A percentile compares a stretch with the other conserved stretches of the same genome.
These are phyloP conservation scores for Sebastes oblongus DNA, from an alignment of 2,797 vertebrate species.

Conservation along the genomic window DNA sequence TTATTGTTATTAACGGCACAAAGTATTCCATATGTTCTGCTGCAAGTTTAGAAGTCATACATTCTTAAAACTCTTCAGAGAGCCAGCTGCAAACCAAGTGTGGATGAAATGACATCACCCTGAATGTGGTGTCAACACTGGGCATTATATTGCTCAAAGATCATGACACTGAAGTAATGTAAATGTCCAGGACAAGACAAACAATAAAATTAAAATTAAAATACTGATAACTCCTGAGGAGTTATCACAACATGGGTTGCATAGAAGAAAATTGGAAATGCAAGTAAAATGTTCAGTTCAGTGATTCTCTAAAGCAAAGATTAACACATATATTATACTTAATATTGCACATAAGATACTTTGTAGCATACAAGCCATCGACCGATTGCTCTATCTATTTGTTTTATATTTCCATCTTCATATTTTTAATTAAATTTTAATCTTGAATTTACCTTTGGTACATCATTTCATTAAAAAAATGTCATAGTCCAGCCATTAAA, in stretches of 20 bases:
- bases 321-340: background rate
- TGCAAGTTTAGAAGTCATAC: constrained; percentile 8
- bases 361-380: background rate
- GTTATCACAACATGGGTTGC: background rate
- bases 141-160: background rate
- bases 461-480: background rate
- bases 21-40: constrained; percentile 27
- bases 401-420: background rate
- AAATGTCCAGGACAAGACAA: too few species aligned
- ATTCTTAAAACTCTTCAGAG: background rate
- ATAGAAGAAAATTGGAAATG: background rate
- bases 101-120: background rate
- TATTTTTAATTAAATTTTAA: background rate
- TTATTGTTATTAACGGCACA: constrained; percentile 32
- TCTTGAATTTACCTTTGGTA: background rate
- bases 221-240: background rate
- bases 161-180: background rate
- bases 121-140: background rate
- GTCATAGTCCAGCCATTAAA: background rate
- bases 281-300: background rate
- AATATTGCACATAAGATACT: background rate
- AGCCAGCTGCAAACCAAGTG: background rate
- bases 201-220: background rate
- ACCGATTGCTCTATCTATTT: background rate
- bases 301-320: background rate